phyloP scores from a whole-genome alignment of 2,797 vertebrate genomes.

The Coregonus ussuriensis region DNA sequence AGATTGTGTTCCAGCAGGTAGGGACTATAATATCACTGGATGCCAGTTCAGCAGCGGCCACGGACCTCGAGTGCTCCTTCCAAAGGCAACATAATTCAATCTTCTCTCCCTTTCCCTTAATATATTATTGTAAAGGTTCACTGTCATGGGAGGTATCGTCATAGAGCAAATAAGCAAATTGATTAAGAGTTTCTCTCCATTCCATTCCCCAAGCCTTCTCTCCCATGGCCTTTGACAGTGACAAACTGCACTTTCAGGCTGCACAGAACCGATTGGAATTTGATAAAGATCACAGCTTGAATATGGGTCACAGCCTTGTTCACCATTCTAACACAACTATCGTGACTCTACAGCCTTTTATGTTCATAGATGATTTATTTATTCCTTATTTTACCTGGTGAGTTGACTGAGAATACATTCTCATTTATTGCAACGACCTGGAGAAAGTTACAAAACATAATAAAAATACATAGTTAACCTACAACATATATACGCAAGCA shows the following conservation, averaged over 20 bases:
- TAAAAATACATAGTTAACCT: no score
- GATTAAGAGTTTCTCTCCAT: constrained; percentile 28
- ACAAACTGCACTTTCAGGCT: neutral
- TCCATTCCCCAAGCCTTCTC: neutral
- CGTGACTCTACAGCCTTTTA: neutral
- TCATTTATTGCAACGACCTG: no score
- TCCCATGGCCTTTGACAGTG: neutral
- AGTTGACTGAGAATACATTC: no score
- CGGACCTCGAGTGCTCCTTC: constrained; percentile 45
- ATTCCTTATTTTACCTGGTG: no score
- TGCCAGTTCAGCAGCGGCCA: constrained; percentile 60
- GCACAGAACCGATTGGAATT: neutral
- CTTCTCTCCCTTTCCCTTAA: constrained; percentile 45
- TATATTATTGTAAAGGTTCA: constrained; percentile 44
- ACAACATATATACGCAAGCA: no score
- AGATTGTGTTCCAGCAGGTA: constrained; percentile 56
- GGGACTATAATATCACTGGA: constrained; percentile 58
- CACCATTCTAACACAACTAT: neutral
- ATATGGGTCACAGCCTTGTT: neutral
- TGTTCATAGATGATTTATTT: neutral
- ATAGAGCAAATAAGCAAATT: constrained; percentile 33
- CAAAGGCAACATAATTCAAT: constrained; percentile 60
- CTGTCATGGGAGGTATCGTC: constrained; percentile 6
- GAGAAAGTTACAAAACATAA: no score
- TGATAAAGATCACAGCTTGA: neutral